Percentiles rank a stretch among this genome's conserved stretches.
Conservation (phyloP, 1,140 invertebrate species). For the Phymorhynchus buccinoides region DNA sequence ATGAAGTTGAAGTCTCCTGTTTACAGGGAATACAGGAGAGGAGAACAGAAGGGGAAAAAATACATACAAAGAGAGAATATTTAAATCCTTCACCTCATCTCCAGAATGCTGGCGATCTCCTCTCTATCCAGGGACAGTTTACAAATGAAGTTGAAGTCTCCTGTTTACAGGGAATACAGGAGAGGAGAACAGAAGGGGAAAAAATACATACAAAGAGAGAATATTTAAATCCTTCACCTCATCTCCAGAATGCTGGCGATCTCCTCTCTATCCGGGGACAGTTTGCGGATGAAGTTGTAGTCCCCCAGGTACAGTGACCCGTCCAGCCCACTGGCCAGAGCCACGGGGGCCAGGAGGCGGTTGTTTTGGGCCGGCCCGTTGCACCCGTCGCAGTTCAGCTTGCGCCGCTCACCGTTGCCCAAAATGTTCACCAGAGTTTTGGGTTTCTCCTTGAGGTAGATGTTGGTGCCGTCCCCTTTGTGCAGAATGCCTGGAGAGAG, state of each 20-base stretch:
- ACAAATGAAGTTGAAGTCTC: constrained; percentile 82
- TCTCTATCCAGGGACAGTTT: constrained; percentile 85
- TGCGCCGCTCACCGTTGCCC: constrained; percentile 92
- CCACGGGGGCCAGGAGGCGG: constrained; percentile 90
- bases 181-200: too few species aligned
- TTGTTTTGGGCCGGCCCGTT: constrained; percentile 86
- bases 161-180: too few species aligned
- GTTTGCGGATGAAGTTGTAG: constrained; percentile 93
- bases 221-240: constrained; percentile 78
- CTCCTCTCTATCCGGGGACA: constrained; percentile 81
- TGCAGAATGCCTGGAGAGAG: constrained; percentile 86
- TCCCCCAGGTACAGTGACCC: constrained; percentile 96
- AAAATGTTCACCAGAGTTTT: constrained; percentile 91
- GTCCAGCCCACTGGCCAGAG: constrained; percentile 90
- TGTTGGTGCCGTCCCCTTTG: constrained; percentile 97
- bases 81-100: constrained; percentile 75
- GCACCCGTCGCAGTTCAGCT: constrained; percentile 80
- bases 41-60: too few species aligned
- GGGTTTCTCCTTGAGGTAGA: constrained; percentile 94
- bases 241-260: constrained; percentile 89
- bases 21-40: too few species aligned
- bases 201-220: not conserved
- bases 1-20: not conserved
- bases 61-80: not conserved
- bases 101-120: constrained; percentile 85